Base-by-base conservation (phyloP, 2,113 vertebrate species). In the Hippocampus guttulatus region DNA sequence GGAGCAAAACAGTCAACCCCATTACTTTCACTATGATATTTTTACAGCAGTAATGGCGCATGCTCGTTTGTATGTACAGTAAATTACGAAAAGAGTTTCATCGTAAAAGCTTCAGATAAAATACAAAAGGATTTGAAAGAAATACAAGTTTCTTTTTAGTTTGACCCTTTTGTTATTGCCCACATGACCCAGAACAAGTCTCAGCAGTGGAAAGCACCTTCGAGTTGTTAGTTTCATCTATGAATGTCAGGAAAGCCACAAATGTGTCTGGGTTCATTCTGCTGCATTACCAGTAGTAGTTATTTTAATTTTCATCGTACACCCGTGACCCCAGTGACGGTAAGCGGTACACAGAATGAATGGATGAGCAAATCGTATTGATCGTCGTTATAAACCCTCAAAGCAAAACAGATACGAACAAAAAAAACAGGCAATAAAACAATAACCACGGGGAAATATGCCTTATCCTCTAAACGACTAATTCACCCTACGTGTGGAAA, bases 221-320 rank as follows among this genome's bases (percentile, higher is more conserved):
- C 2, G 25, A 45, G 8, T 25, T 27, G 8, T 75, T 58, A 71
- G 76, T 76, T 38, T 74, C 73, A 85, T 81, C 64, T 47, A 73
- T 76, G 57, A 79, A 81, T 75, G 65, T 79, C 57, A 78, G 64
- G 74, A 81, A 85, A 62, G 71, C 81, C 71, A 67, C 21, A 51
- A 75, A 25, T 58, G 40, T 64, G 73, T 49, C 62, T 84, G 74
- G 8, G 1, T 5, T 2, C 62, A 7, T 64, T 64, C 21, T 41
- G 62, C n/a, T 23, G 3, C 55, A 79, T 64, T 64, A 5, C 21
- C 10, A 23, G 62, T 40, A 40, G 33, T 12, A 64, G 20, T 21
- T 52, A 1, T 21, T 52, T 52, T 7, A 12, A 45, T 45, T 45
- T 14, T 10, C 11, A 45, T 12, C 14, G 10, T 45, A 38, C 41